These are phyloP conservation scores for Tachysurus vachellii DNA, from an alignment of 2,113 vertebrate genomes.

Conservation along the genomic window DNA sequence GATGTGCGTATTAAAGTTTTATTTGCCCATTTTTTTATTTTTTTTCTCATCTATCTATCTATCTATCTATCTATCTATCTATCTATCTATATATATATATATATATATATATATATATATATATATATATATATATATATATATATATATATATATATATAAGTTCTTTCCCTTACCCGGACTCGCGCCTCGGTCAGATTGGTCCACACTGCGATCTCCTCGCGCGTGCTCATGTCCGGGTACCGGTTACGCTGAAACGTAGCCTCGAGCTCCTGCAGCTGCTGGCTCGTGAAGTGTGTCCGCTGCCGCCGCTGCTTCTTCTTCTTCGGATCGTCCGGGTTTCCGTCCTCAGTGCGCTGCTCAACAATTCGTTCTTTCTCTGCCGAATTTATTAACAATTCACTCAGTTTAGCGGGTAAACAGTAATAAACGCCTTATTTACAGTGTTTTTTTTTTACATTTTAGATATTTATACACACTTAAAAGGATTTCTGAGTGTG, in stretches of 20 bases:
- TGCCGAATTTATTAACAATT: slow-evolving; percentile 58
- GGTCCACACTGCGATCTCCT: slow-evolving; percentile 99
- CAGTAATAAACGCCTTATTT: background rate
- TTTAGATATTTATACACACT: background rate
- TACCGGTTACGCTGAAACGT: slow-evolving; percentile 98
- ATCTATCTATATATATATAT: too few species aligned
- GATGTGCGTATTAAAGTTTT: background rate
- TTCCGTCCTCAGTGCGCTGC: slow-evolving; percentile 83
- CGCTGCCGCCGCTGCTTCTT: slow-evolving; percentile 94
- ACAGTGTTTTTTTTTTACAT: background rate
- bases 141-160: background rate
- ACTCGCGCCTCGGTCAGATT: slow-evolving; percentile 97
- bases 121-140: background rate
- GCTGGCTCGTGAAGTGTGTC: slow-evolving; percentile 97
- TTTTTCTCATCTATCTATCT: background rate
- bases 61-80: too few species aligned
- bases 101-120: too few species aligned
- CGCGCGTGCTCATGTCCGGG: slow-evolving; percentile 97
- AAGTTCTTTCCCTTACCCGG: slow-evolving; percentile 77
- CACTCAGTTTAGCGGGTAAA: background rate
- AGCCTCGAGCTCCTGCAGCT: slow-evolving; percentile 96
- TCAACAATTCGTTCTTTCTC: slow-evolving; percentile 85
- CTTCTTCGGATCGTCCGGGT: slow-evolving; percentile 89
- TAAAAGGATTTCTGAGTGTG: too few species aligned
- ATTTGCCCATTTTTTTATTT: background rate